Evolutionary conservation across 2,888 invertebrate genomes (phyloP).

Genomic region (Drosophila kuntzei): DNA sequence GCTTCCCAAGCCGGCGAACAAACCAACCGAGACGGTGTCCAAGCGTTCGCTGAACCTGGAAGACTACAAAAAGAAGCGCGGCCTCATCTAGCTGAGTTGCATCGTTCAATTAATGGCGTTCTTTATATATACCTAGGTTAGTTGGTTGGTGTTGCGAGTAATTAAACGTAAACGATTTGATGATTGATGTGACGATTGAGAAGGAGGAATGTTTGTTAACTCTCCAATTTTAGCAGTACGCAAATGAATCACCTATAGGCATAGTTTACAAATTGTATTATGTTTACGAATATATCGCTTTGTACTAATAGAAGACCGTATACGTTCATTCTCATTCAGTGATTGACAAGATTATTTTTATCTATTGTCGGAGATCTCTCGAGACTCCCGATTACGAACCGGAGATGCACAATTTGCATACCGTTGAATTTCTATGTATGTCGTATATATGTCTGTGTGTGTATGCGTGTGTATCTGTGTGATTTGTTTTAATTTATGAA

Average conservation of each 20-base stretch:
- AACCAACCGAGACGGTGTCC: constrained; percentile 92
- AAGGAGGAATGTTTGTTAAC: constrained; percentile 26
- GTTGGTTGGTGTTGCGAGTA: constrained; percentile 37
- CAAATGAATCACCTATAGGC: constrained; percentile 41
- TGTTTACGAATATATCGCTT: constrained; percentile 43
- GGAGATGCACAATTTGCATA: constrained; percentile 1
- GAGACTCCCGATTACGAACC: neutral
- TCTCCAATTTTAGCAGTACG: constrained; percentile 18
- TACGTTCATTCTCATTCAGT: constrained; percentile 17
- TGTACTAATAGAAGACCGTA: constrained; percentile 34
- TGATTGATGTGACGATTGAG: constrained; percentile 19
- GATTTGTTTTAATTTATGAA: constrained; percentile 29
- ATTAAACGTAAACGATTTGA: constrained; percentile 44
- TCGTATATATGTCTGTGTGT: constrained; percentile 6
- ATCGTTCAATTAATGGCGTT: constrained; percentile 25
- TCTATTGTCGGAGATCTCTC: neutral
- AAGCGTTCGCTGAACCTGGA: constrained; percentile 94
- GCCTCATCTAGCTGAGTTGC: constrained; percentile 89
- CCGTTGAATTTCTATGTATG: neutral
- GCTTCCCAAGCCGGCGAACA: constrained; percentile 90
- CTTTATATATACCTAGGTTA: constrained; percentile 31
- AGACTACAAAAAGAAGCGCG: constrained; percentile 96
- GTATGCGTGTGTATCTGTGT: constrained; percentile 16
- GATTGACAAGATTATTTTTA: neutral
- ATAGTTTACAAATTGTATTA: constrained; percentile 51